Evolutionary conservation across 2,888 invertebrate genomes (phyloP).

Genomic region (Agrilus biguttatus): DNA sequence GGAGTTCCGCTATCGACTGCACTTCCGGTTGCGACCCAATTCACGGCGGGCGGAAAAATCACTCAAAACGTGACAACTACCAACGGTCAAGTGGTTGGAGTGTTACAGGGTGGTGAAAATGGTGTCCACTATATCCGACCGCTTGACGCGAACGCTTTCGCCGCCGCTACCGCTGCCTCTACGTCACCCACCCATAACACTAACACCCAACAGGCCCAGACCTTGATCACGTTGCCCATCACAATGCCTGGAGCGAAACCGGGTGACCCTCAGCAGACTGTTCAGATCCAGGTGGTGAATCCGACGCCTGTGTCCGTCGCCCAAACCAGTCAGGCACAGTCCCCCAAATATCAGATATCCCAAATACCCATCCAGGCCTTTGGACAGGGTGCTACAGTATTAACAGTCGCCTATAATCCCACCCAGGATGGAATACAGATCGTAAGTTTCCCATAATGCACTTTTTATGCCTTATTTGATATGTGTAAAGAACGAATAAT

Average conservation of each 20-base stretch:
- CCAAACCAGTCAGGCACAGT: conserved; percentile 33
- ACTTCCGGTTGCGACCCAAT: conserved; percentile 45
- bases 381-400: conserved; percentile 55
- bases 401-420: conserved; percentile 61
- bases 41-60: conserved; percentile 48
- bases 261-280: conserved; percentile 61
- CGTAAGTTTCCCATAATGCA: conserved; percentile 29
- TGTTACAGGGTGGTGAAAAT: conserved; percentile 54
- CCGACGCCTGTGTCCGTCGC: conserved; percentile 21
- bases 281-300: conserved; percentile 52
- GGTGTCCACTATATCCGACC: conserved; percentile 62
- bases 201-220: conserved; percentile 36
- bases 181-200: conserved; percentile 19
- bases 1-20: conserved; percentile 42
- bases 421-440: conserved; percentile 40
- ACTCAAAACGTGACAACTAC: conserved; percentile 55
- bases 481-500: conserved; percentile 1
- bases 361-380: conserved; percentile 63
- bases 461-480: conserved; percentile 36
- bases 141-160: conserved; percentile 38
- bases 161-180: conserved; percentile 24
- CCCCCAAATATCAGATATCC: conserved; percentile 59
- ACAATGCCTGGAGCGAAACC: conserved; percentile 61
- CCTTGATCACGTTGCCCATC: conserved; percentile 64
- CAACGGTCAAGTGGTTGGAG: conserved; percentile 55